These are phyloP conservation scores for Micrasema longulum DNA, from an alignment of 1,140 invertebrate genomes.

Conservation along the genomic window DNA sequence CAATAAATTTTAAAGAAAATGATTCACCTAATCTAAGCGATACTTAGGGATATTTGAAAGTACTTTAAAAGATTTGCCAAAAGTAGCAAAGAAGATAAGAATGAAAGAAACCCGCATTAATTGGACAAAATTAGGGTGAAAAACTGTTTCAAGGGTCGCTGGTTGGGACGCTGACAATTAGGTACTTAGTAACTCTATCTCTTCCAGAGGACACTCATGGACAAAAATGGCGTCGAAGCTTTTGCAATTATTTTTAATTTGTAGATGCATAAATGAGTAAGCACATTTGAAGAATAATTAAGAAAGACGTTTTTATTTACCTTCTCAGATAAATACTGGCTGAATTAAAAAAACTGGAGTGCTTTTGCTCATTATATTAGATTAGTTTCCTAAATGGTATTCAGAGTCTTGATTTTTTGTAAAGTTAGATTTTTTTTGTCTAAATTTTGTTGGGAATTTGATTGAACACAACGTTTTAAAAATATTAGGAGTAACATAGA, in stretches of 20 bases:
- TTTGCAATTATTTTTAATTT: slow-evolving; percentile 25
- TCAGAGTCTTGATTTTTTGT: too few species aligned
- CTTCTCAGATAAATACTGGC: too few species aligned
- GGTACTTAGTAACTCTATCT: slow-evolving; percentile 13
- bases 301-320: too few species aligned
- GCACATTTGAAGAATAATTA: background rate
- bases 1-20: too few species aligned
- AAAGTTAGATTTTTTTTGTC: too few species aligned
- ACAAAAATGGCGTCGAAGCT: slow-evolving; percentile 31
- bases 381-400: too few species aligned
- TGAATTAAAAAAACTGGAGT: too few species aligned
- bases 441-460: too few species aligned
- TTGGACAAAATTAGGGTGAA: slow-evolving; percentile 42
- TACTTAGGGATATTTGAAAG: slow-evolving; percentile 40
- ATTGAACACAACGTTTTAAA: too few species aligned
- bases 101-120: slow-evolving; percentile 39
- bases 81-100: slow-evolving; percentile 30
- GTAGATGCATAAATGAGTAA: slow-evolving; percentile 27
- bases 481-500: too few species aligned
- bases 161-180: slow-evolving; percentile 27
- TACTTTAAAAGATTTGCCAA: slow-evolving; percentile 33
- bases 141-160: slow-evolving; percentile 23
- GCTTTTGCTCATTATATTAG: too few species aligned
- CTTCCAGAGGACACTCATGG: too few species aligned
- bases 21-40: slow-evolving; percentile 36